These are phyloP conservation scores for Drosophila tanythrix DNA, from an alignment of 2,888 invertebrate genomes.

Conservation along the genomic window DNA sequence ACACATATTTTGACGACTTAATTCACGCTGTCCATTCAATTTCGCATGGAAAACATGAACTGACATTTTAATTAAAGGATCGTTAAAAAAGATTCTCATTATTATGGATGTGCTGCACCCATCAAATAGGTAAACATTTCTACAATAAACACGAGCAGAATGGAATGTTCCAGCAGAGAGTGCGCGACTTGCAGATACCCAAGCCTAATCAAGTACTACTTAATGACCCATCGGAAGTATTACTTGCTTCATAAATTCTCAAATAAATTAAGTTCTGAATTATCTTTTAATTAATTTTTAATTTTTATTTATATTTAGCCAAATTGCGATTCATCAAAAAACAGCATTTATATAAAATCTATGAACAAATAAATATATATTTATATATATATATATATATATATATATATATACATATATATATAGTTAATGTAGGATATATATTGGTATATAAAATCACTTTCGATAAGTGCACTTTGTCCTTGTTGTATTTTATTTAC, in stretches of 20 bases:
- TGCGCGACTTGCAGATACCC: background rate
- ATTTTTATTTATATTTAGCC: background rate
- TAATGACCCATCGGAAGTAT: background rate
- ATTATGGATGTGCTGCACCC: conserved; percentile 8
- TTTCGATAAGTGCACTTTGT: conserved; percentile 1
- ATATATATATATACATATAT: too few relatives aligned
- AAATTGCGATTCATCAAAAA: background rate
- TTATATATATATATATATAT: too few relatives aligned
- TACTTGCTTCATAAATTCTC: background rate
- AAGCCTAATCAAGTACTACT: background rate
- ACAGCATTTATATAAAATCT: too few relatives aligned
- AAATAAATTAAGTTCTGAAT: background rate
- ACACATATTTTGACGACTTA: background rate
- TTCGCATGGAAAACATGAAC: conserved; percentile 33
- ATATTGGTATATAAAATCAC: background rate
- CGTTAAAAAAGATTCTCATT: conserved; percentile 38
- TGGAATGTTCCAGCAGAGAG: background rate
- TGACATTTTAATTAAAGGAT: conserved; percentile 69
- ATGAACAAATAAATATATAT: background rate
- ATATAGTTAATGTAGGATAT: background rate
- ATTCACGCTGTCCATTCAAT: conserved; percentile 1
- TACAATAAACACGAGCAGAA: background rate
- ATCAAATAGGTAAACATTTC: background rate
- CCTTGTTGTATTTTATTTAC: conserved; percentile 61
- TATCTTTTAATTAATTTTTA: background rate